phyloP scores from a whole-genome alignment of 2,888 invertebrate genomes.

The Coenonympha arcania region DNA sequence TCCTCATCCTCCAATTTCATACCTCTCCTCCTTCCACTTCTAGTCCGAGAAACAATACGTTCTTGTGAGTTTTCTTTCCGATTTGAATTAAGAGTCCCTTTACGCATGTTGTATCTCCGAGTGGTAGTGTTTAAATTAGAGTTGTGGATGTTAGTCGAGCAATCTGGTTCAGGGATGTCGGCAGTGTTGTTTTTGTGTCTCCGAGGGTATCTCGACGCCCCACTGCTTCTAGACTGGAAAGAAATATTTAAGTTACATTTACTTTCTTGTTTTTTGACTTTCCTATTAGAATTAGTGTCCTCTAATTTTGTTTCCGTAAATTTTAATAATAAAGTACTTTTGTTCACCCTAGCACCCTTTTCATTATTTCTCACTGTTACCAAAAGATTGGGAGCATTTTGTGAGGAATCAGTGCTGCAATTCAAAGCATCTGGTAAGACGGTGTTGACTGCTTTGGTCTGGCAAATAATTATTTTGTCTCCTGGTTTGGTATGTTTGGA shows the following conservation, averaged over 20 bases:
- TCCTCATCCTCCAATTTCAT: conserved; percentile 43
- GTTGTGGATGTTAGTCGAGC: conserved; percentile 16
- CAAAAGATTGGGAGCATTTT: conserved; percentile 54
- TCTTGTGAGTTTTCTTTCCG: conserved; percentile 51
- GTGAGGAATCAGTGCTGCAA: conserved; percentile 59
- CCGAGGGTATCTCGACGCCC: conserved; percentile 54
- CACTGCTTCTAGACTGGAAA: conserved; percentile 46
- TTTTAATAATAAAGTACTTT: conserved; percentile 53
- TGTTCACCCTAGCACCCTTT: conserved; percentile 39
- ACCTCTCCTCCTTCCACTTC: conserved; percentile 53
- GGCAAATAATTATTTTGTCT: conserved; percentile 44
- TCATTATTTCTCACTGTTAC: conserved; percentile 45
- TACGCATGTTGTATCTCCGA: conserved; percentile 34
- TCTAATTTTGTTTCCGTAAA: conserved; percentile 47
- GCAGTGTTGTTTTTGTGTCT: conserved; percentile 39
- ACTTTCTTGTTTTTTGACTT: conserved; percentile 27
- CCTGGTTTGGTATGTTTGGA: conserved; percentile 46
- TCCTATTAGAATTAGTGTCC: conserved; percentile 22
- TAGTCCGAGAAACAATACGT: conserved; percentile 42
- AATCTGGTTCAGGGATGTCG: conserved; percentile 25
- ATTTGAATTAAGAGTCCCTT: conserved; percentile 34
- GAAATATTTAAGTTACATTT: conserved; percentile 45
- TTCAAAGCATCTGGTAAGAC: conserved; percentile 39
- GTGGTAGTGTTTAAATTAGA: conserved; percentile 22
- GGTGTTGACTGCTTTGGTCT: conserved; percentile 52